Percentiles rank a stretch among this genome's conserved stretches.
Evolutionary conservation across 2,888 invertebrate species (phyloP).

Genomic region (Erebia epiphron): DNA sequence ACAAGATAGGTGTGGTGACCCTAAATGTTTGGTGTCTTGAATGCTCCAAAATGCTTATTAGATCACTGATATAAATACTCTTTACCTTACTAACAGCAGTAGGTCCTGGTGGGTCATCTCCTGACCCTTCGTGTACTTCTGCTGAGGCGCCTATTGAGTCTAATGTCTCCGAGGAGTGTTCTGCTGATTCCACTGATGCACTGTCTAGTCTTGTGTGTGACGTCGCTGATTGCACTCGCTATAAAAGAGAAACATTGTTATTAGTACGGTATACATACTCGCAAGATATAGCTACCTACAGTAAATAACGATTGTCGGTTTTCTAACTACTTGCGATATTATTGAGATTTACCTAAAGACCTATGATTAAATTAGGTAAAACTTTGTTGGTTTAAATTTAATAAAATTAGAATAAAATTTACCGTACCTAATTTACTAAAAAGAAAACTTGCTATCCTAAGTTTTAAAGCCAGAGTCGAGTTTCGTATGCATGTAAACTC

Average conservation of each 20-base stretch:
- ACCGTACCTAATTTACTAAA: too few species aligned
- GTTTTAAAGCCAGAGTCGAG: too few species aligned
- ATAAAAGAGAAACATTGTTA: constrained; percentile 6
- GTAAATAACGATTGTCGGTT: too few species aligned
- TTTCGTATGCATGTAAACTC: too few species aligned
- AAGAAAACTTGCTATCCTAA: too few species aligned
- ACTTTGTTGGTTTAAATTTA: too few species aligned
- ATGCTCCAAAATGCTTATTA: background rate
- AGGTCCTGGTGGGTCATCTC: constrained; percentile 70
- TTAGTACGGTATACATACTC: background rate
- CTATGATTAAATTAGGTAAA: too few species aligned
- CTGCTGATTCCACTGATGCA: constrained; percentile 57
- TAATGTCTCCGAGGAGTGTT: constrained; percentile 59
- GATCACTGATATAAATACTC: background rate
- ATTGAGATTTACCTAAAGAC: too few species aligned
- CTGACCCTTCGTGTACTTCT: constrained; percentile 69
- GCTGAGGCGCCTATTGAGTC: constrained; percentile 58
- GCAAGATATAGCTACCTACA: too few species aligned
- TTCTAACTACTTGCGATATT: too few species aligned
- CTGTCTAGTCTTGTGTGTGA: constrained; percentile 43
- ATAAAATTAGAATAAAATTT: too few species aligned
- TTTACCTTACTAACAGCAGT: constrained; percentile 54
- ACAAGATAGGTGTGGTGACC: background rate
- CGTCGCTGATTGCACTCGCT: constrained; percentile 41
- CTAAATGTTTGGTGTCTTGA: background rate